These are phyloP conservation scores for Drosophila seguyi DNA, from an alignment of 1,140 invertebrate genomes.

Conservation along the genomic window DNA sequence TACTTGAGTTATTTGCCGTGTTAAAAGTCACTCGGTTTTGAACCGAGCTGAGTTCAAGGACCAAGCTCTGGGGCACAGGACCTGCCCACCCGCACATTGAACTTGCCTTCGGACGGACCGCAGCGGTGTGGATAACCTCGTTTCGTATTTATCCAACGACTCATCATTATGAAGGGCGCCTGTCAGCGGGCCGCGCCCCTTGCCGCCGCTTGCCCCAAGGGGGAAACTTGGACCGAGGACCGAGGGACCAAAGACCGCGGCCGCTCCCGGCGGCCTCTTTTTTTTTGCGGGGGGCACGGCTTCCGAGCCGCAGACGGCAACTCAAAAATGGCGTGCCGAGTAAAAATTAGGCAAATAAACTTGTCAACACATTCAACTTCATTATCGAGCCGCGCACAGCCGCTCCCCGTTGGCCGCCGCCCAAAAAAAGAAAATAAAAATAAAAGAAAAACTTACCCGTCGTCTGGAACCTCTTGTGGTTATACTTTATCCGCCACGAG, in stretches of 20 bases:
- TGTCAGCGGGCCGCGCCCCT: slow-evolving; percentile 48
- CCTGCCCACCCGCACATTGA: slow-evolving; percentile 15
- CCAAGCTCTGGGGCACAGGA: background rate
- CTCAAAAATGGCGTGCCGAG: slow-evolving; percentile 67
- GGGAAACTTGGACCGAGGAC: too few species aligned
- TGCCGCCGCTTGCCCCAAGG: too few species aligned
- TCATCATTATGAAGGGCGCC: slow-evolving; percentile 53
- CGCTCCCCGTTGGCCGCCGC: slow-evolving; percentile 25
- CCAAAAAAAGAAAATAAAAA: too few species aligned
- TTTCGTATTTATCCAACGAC: slow-evolving; percentile 49
- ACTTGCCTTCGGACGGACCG: slow-evolving; percentile 17
- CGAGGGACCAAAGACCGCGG: too few species aligned
- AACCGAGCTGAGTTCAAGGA: slow-evolving; percentile 23
- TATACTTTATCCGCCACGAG: background rate
- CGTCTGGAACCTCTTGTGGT: slow-evolving; percentile 30
- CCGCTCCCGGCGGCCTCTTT: slow-evolving; percentile 54
- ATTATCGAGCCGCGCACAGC: slow-evolving; percentile 51
- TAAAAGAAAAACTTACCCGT: slow-evolving; percentile 60
- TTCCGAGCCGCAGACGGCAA: slow-evolving; percentile 21
- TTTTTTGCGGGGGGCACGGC: background rate
- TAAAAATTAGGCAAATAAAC: slow-evolving; percentile 73
- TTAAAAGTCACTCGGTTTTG: background rate
- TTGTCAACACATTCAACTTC: slow-evolving; percentile 76
- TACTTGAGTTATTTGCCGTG: slow-evolving; percentile 18
- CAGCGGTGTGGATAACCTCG: slow-evolving; percentile 27